A percentile compares a stretch with the other conserved stretches of the same genome.
Conservation (phyloP, 2,113 vertebrate genomes). For the Sinosuthora webbiana region DNA sequence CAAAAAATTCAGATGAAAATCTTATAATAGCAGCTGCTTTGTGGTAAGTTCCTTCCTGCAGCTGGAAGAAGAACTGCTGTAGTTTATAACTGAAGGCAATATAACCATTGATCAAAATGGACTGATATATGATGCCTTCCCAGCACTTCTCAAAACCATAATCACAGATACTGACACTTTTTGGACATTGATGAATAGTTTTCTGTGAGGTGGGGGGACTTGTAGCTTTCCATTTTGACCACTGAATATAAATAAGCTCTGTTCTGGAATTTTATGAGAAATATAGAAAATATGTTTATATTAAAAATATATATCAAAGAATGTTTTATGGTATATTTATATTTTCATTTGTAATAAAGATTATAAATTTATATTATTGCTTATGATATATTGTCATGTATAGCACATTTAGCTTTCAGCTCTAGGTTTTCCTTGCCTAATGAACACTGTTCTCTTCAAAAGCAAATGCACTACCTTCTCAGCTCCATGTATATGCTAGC, state of each 20-base stretch:
- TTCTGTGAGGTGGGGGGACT: background rate
- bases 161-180: background rate
- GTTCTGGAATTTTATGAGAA: background rate
- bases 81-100: conserved; percentile 20
- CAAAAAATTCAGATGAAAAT: background rate
- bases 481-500: background rate
- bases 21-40: background rate
- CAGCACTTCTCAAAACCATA: background rate
- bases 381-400: background rate
- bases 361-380: background rate
- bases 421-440: background rate
- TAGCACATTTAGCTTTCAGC: background rate
- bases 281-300: background rate
- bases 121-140: background rate
- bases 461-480: background rate
- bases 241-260: background rate
- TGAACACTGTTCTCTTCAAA: background rate
- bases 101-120: background rate
- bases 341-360: background rate
- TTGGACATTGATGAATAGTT: background rate
- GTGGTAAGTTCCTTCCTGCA: background rate
- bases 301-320: background rate
- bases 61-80: background rate
- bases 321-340: background rate
- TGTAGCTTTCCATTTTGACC: background rate